These are phyloP conservation scores for Malurus melanocephalus DNA, from an alignment of 2,113 vertebrate species.

Conservation along the genomic window DNA sequence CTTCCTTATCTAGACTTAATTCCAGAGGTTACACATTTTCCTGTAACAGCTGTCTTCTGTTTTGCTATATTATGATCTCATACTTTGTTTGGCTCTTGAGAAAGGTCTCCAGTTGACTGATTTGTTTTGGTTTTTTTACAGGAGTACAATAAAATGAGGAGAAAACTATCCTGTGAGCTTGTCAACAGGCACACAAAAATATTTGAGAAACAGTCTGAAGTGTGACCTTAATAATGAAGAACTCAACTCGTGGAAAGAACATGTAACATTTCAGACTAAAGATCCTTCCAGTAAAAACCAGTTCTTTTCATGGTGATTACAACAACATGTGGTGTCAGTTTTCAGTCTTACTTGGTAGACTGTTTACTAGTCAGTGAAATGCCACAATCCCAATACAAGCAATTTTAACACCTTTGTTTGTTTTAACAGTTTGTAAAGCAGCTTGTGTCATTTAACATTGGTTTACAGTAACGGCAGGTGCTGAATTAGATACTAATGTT, in stretches of 20 bases:
- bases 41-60: not conserved
- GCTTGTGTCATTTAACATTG: not conserved
- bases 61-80: not conserved
- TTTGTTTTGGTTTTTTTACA: not conserved
- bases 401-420: not conserved
- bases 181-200: not conserved
- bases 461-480: not conserved
- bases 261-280: not conserved
- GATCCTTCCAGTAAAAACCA: not conserved
- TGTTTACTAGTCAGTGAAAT: not conserved
- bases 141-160: not conserved
- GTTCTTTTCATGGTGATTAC: not conserved
- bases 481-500: not conserved
- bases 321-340: not conserved
- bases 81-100: not conserved
- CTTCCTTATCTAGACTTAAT: not conserved
- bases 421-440: not conserved
- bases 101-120: not conserved
- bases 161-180: not conserved
- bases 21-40: not conserved
- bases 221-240: slow-evolving; percentile 22
- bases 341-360: not conserved
- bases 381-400: not conserved
- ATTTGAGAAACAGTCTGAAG: slow-evolving; percentile 28
- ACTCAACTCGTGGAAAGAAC: not conserved